Percentiles rank a stretch among this genome's conserved stretches.
Conservation (phyloP, 2,113 vertebrate species). For the Lathamus discolor region DNA sequence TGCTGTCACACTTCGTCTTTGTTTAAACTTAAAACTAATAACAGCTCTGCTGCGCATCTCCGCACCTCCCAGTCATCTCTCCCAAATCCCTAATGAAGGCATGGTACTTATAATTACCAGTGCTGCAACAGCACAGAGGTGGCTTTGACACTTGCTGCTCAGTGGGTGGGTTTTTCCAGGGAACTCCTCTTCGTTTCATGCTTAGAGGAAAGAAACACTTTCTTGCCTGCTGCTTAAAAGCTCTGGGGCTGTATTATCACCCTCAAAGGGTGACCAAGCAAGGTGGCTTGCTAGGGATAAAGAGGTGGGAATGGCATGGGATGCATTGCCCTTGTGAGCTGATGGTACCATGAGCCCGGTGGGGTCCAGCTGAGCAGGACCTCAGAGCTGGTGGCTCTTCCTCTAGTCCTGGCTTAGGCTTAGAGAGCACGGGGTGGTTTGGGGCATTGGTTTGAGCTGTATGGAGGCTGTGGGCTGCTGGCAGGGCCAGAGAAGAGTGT, state of each 20-base stretch:
- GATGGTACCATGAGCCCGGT: rapidly evolving
- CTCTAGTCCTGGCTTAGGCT: neutral
- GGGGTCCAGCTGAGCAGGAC: neutral
- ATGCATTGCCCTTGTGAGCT: rapidly evolving
- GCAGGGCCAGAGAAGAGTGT: neutral
- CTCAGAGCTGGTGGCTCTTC: neutral
- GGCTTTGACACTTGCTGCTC: constrained; percentile 51
- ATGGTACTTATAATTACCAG: constrained; percentile 17
- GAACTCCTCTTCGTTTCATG: constrained; percentile 9
- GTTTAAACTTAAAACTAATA: constrained; percentile 57
- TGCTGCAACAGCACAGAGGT: constrained; percentile 16
- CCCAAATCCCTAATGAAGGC: constrained; percentile 29
- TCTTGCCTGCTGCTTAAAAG: neutral
- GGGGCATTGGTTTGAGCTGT: neutral
- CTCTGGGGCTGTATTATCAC: neutral
- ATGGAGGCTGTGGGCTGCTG: neutral
- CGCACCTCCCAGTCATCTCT: constrained; percentile 5
- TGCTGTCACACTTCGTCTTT: constrained; percentile 4
- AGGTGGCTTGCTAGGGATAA: neutral
- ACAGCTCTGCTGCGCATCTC: constrained; percentile 38
- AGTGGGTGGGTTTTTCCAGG: constrained; percentile 38
- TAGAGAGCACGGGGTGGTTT: rapidly evolving
- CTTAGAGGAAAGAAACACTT: neutral
- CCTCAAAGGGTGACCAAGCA: neutral
- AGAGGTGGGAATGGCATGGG: neutral